Percentiles rank a stretch among this genome's conserved stretches.
These are phyloP conservation scores for human (Homo sapiens) DNA, from an alignment of 2,113 vertebrate genomes.

Conservation along the genomic window GRCh38 chr4:27250501-27251000, in stretches of 20 bases:
- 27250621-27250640: too few species aligned
- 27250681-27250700: background rate
- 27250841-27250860: background rate
- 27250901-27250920: background rate
- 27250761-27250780: background rate
- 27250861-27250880: background rate
- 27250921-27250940: background rate
- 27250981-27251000: background rate
- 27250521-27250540: too few species aligned
- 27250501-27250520: too few species aligned
- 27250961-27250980: background rate
- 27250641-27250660: too few species aligned
- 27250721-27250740: background rate
- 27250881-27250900: background rate
- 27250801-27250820: background rate
- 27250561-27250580: too few species aligned
- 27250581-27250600: too few species aligned
- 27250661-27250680: background rate
- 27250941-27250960: background rate
- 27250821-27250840: background rate
- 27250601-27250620: too few species aligned
- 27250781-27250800: background rate
- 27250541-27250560: too few species aligned
- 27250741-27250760: background rate
- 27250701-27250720: background rate